phyloP scores from a whole-genome alignment of 2,113 vertebrate species.

The Charadrius vociferus region DNA sequence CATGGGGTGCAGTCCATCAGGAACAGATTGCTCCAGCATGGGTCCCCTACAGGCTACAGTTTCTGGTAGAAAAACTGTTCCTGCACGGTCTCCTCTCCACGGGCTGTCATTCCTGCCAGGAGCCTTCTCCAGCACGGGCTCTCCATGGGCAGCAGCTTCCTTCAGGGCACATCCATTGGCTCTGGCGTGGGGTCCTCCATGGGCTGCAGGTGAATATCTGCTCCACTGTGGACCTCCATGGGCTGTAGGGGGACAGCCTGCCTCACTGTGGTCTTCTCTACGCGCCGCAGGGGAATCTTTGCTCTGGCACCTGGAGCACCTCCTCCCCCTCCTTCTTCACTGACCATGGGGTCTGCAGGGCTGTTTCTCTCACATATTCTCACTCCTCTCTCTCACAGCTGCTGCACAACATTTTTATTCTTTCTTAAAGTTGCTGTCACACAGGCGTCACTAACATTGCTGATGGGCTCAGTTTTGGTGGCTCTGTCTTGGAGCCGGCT shows the following conservation, averaged over 20 bases:
- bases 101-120: too few species aligned
- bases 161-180: background rate
- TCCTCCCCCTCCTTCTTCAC: background rate
- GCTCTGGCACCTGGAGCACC: accelerated
- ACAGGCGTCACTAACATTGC: background rate
- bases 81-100: too few species aligned
- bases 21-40: background rate
- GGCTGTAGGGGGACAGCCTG: background rate
- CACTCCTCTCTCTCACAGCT: background rate
- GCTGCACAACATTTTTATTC: background rate
- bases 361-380: background rate
- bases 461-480: background rate
- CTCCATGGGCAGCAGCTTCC: background rate
- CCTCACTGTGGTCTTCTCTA: background rate
- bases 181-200: background rate
- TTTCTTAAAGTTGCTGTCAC: background rate
- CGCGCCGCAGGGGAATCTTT: background rate
- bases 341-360: background rate
- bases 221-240: too few species aligned
- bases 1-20: too few species aligned
- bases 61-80: too few species aligned
- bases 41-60: too few species aligned
- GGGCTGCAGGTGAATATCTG: too few species aligned
- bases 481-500: background rate
- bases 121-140: background rate